Conservation (phyloP, 2,113 vertebrate genomes). For the Sinocyclocheilus rhinocerous region DNA sequence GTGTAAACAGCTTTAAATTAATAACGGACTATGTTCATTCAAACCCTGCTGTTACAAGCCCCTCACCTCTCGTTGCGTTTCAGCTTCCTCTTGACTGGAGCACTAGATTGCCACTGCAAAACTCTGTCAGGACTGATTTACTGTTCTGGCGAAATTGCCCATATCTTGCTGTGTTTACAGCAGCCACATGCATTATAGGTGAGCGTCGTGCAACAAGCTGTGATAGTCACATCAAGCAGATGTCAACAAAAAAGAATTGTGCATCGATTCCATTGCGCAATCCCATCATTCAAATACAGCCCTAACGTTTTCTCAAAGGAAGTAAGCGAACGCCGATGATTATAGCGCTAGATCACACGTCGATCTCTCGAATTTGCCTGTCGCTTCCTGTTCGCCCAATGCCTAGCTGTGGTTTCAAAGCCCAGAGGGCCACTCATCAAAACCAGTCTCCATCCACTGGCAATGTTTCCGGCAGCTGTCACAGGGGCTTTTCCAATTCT, state of each 20-base stretch:
- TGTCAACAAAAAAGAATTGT: constrained; percentile 25
- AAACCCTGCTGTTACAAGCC: constrained; percentile 45
- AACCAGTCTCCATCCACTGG: constrained; percentile 39
- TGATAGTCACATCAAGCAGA: constrained; percentile 17
- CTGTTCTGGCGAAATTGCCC: constrained; percentile 14
- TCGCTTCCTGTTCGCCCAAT: constrained; percentile 27
- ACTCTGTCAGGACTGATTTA: constrained; percentile 36
- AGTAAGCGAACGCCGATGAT: not conserved
- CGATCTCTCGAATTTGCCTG: not conserved
- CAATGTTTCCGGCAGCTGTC: constrained; percentile 39
- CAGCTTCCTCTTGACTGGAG: constrained; percentile 36
- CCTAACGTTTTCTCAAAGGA: constrained; percentile 3
- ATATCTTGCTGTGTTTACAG: constrained; percentile 30
- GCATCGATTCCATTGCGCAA: not conserved
- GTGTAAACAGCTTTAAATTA: constrained; percentile 48
- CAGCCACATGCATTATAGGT: constrained; percentile 16
- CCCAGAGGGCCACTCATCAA: constrained; percentile 26
- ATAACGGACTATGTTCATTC: constrained; percentile 47
- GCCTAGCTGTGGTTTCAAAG: constrained; percentile 16
- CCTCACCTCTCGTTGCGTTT: constrained; percentile 12
- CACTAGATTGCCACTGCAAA: constrained; percentile 31
- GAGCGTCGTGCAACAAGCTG: not conserved
- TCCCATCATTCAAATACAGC: not conserved
- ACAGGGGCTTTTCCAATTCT: constrained; percentile 25
- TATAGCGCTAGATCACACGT: constrained; percentile 13